A percentile compares a stretch with the other conserved stretches of the same genome.
These are phyloP conservation scores for Gymnoscopelus braueri DNA, from an alignment of 2,797 vertebrate genomes.

Conservation along the genomic window DNA sequence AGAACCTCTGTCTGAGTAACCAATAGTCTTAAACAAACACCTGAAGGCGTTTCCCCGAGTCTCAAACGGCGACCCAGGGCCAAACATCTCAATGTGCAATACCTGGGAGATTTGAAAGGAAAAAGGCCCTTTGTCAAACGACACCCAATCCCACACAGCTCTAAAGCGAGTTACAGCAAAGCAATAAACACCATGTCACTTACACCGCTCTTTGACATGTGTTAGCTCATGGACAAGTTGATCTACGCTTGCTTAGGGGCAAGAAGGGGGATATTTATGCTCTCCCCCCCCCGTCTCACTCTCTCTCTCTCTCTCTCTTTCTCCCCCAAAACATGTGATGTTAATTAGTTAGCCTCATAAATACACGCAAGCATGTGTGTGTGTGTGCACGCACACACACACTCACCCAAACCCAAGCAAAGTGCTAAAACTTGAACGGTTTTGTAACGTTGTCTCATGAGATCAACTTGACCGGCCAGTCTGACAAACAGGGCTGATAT, in stretches of 20 bases:
- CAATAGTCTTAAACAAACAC: conserved; percentile 36
- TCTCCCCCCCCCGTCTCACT: not conserved
- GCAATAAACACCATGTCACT: conserved; percentile 69
- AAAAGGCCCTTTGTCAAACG: conserved; percentile 49
- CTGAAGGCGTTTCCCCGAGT: conserved; percentile 16
- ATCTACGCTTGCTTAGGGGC: conserved; percentile 26
- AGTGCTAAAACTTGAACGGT: not conserved
- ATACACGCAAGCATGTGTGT: conserved; percentile 15
- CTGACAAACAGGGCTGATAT: conserved; percentile 32
- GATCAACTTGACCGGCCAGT: not conserved
- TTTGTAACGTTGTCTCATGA: conserved; percentile 3
- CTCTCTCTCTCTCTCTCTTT: not conserved
- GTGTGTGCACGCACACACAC: not conserved
- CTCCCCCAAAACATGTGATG: conserved; percentile 48
- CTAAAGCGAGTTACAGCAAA: conserved; percentile 47
- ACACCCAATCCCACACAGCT: conserved; percentile 50
- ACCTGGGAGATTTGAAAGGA: conserved; percentile 49
- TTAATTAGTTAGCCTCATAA: conserved; percentile 46
- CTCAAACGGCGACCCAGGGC: conserved; percentile 12
- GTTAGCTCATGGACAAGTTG: conserved; percentile 32
- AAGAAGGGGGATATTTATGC: not conserved
- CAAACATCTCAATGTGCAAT: conserved; percentile 22
- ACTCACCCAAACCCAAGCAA: not conserved
- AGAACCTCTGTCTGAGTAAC: conserved; percentile 23
- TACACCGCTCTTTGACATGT: conserved; percentile 57